phyloP scores from a whole-genome alignment of 2,113 vertebrate genomes.

The Sturnira hondurensis region DNA sequence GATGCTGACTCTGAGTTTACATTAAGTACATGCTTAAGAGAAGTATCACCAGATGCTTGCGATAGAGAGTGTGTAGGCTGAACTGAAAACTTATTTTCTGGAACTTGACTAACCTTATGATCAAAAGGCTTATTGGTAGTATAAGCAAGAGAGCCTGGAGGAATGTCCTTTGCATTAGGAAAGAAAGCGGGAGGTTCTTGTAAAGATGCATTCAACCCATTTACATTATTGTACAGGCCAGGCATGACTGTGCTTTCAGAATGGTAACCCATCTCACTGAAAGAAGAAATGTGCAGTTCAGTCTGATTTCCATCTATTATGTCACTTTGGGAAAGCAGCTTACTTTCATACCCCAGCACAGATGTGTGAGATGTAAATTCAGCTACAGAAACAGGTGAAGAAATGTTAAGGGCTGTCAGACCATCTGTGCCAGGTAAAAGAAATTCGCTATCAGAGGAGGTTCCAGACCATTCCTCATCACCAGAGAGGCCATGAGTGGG shows the following conservation, averaged over 20 bases:
- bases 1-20: conserved; percentile 77
- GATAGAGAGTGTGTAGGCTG: conserved; percentile 77
- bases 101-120: conserved; percentile 76
- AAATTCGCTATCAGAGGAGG: conserved; percentile 82
- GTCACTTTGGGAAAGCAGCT: conserved; percentile 73
- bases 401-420: conserved; percentile 71
- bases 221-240: conserved; percentile 68
- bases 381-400: conserved; percentile 79
- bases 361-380: conserved; percentile 78
- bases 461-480: conserved; percentile 81
- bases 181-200: conserved; percentile 75
- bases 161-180: conserved; percentile 79
- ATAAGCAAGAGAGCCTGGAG: conserved; percentile 78
- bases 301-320: conserved; percentile 74
- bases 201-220: conserved; percentile 72
- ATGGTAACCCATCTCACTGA: conserved; percentile 76
- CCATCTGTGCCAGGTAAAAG: conserved; percentile 82
- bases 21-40: conserved; percentile 78
- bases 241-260: conserved; percentile 76
- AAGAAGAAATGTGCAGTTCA: conserved; percentile 79
- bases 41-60: conserved; percentile 79
- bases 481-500: conserved; percentile 83
- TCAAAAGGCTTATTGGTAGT: conserved; percentile 77
- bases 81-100: conserved; percentile 79
- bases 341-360: conserved; percentile 79